Percentiles rank a stretch among this genome's conserved stretches.
phyloP scores from a whole-genome alignment of 2,113 vertebrate species.

The Condylura cristata region DNA sequence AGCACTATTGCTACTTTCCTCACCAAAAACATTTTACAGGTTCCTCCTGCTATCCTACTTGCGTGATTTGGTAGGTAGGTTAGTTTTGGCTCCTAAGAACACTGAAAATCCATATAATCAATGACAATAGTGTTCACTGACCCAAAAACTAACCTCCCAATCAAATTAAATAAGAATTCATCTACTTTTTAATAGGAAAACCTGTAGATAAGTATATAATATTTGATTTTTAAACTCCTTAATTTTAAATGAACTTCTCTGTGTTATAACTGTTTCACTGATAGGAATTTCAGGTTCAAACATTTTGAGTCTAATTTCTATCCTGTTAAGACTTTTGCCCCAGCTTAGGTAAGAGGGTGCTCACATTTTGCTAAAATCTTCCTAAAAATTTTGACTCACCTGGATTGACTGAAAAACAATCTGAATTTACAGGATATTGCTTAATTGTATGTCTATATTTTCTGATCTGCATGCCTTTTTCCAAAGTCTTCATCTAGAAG shows the following conservation, averaged over 20 bases:
- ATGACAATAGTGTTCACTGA: background rate
- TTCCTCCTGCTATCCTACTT: background rate
- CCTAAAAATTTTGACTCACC: background rate
- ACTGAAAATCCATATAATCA: background rate
- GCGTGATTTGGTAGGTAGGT: background rate
- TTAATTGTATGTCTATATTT: background rate
- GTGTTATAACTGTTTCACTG: background rate
- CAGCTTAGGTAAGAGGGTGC: background rate
- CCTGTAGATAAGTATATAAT: background rate
- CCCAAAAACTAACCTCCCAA: background rate
- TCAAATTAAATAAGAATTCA: background rate
- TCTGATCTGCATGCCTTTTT: background rate
- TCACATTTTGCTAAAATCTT: background rate
- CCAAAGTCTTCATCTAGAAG: background rate
- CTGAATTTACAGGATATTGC: background rate
- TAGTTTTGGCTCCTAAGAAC: background rate
- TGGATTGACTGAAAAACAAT: background rate
- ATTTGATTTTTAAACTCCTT: slow-evolving; percentile 3
- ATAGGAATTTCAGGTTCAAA: background rate
- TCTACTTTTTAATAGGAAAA: background rate
- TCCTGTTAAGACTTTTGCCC: background rate
- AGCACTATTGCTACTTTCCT: background rate
- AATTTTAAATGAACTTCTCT: background rate
- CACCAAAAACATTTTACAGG: background rate
- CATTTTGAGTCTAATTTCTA: background rate